A percentile compares a stretch with the other conserved stretches of the same genome.
Conservation (phyloP, 2,888 invertebrate genomes). For the Acrocera orbiculus region DNA sequence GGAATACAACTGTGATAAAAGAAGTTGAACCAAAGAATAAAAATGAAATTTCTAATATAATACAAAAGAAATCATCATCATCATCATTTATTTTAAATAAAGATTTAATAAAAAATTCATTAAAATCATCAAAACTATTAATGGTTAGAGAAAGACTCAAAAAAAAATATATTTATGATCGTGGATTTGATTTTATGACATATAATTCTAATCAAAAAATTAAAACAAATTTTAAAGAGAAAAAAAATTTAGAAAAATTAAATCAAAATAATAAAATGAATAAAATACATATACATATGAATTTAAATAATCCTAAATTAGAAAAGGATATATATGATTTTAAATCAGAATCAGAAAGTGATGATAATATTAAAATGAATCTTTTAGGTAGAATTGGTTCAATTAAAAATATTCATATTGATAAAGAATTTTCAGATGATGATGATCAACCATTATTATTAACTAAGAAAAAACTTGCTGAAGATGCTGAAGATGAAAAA, state of each 20-base stretch:
- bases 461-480: conserved; percentile 10
- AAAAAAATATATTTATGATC: too few relatives aligned
- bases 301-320: conserved; percentile 7
- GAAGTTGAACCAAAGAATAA: not conserved
- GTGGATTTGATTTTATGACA: too few relatives aligned
- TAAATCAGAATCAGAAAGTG: conserved; percentile 29
- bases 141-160: too few relatives aligned
- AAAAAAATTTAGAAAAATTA: conserved; percentile 7
- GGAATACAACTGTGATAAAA: not conserved
- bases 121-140: too few relatives aligned
- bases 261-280: not conserved
- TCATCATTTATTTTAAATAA: too few relatives aligned
- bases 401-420: conserved; percentile 2
- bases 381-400: conserved; percentile 16
- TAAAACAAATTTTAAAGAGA: not conserved
- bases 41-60: too few relatives aligned
- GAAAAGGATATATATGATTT: conserved; percentile 25
- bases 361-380: conserved; percentile 30
- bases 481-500: conserved; percentile 1
- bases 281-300: too few relatives aligned
- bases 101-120: too few relatives aligned
- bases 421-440: conserved; percentile 24
- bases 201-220: not conserved
- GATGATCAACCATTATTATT: conserved; percentile 24
- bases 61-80: too few relatives aligned